Conservation (phyloP, 2,888 invertebrate genomes). For the Griposia aprilina region DNA sequence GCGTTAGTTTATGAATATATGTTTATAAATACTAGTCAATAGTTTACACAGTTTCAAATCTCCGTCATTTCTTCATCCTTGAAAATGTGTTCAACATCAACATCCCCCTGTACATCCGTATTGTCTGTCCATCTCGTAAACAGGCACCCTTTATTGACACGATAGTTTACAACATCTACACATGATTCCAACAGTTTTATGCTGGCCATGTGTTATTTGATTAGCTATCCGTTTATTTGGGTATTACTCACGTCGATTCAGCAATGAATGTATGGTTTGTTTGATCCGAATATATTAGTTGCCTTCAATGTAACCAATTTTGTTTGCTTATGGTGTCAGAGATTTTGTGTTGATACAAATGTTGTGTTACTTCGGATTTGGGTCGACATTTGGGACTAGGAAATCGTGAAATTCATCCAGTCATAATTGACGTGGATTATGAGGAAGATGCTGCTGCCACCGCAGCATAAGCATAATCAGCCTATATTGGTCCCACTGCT, state of each 20-base stretch:
- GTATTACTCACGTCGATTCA: constrained; percentile 65
- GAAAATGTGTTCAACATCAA: not conserved
- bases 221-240: constrained; percentile 75
- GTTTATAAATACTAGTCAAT: not conserved
- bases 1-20: not conserved
- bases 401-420: constrained; percentile 1
- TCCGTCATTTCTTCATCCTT: not conserved
- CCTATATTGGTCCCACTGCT: no score
- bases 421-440: constrained; percentile 7
- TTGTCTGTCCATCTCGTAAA: constrained; percentile 67
- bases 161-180: constrained; percentile 67
- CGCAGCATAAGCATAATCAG: no score
- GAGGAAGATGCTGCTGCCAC: not conserved
- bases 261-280: constrained; percentile 69
- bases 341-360: constrained; percentile 55
- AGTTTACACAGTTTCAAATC: not conserved
- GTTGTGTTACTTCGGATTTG: constrained; percentile 21
- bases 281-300: constrained; percentile 70
- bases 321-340: constrained; percentile 58
- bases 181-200: constrained; percentile 73
- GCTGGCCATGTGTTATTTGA: constrained; percentile 78
- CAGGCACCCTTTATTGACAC: constrained; percentile 72
- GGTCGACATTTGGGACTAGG: constrained; percentile 4
- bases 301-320: constrained; percentile 52
- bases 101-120: constrained; percentile 59